Conservation (phyloP, 2,797 vertebrate genomes). For the Sebastes cheni region DNA sequence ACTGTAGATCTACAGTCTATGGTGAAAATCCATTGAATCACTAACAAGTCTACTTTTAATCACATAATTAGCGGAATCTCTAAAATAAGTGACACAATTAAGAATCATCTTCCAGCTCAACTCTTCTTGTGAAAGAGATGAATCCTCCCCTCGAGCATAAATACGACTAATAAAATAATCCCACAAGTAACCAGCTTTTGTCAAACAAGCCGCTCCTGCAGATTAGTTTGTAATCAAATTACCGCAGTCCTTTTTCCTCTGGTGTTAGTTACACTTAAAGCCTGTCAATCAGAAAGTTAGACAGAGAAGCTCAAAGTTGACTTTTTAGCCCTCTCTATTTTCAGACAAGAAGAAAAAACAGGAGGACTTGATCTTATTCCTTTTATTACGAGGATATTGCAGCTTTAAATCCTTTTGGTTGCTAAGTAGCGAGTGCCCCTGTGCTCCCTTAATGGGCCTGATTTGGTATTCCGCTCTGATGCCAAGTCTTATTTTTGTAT, state of each 20-base stretch:
- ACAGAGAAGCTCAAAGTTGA: constrained; percentile 63
- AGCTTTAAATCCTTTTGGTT: constrained; percentile 93
- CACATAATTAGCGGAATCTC: background rate
- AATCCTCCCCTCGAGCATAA: background rate
- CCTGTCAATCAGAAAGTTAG: constrained; percentile 49
- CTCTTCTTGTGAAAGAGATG: background rate
- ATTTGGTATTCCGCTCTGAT: constrained; percentile 96
- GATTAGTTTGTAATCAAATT: constrained; percentile 41
- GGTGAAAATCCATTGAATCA: background rate
- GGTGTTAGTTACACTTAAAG: constrained; percentile 11
- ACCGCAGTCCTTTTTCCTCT: background rate
- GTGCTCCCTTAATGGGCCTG: constrained; percentile 95
- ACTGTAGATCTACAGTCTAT: no score
- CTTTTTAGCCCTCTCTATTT: constrained; percentile 74
- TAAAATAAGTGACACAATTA: background rate
- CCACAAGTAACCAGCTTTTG: constrained; percentile 31
- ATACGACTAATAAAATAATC: constrained; percentile 22
- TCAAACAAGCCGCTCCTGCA: constrained; percentile 13
- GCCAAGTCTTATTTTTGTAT: constrained; percentile 98
- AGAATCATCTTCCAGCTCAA: background rate
- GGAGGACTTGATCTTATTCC: constrained; percentile 79
- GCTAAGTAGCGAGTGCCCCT: constrained; percentile 96
- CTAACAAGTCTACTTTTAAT: background rate
- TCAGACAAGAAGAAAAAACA: constrained; percentile 42
- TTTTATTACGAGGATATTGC: constrained; percentile 87